Evolutionary conservation across 2,113 vertebrate genomes (phyloP).

Genomic region (Phyllostomus hastatus): DNA sequence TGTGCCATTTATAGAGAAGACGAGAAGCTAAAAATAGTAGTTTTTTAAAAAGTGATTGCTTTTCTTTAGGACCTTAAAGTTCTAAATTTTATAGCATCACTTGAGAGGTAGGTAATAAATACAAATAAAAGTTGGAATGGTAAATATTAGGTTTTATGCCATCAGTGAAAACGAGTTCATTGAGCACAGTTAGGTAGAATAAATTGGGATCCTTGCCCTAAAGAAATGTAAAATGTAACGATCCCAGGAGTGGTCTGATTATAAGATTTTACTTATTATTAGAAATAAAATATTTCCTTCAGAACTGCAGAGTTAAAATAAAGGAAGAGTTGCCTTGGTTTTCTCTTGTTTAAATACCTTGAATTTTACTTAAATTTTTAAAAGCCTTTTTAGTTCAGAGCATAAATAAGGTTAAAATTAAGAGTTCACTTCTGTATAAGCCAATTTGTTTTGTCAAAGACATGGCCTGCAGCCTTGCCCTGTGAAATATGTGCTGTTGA

Average conservation of each 20-base stretch:
- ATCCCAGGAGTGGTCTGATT: not conserved
- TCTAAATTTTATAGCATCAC: not conserved
- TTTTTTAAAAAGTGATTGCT: not conserved
- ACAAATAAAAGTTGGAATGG: not conserved
- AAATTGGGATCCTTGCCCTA: not conserved
- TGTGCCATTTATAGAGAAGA: not conserved
- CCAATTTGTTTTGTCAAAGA: not conserved
- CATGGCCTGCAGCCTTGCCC: not conserved
- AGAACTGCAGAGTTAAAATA: not conserved
- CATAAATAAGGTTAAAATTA: not conserved
- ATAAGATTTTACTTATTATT: not conserved
- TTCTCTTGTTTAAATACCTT: constrained; percentile 14
- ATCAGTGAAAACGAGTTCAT: not conserved
- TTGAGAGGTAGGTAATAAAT: not conserved
- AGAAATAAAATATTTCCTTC: constrained; percentile 13
- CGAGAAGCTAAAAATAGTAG: not conserved
- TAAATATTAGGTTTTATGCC: not conserved
- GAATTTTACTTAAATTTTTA: not conserved
- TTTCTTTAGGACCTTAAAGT: not conserved
- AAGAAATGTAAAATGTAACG: not conserved
- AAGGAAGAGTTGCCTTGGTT: not conserved
- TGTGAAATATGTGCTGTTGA: not conserved
- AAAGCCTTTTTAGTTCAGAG: not conserved
- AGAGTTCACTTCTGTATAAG: not conserved
- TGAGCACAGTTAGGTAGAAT: not conserved